Evolutionary conservation across 2,797 vertebrate species (phyloP), one percentile per base, ranked within the genome.

Genomic region (Taeniopygia guttata): DNA sequence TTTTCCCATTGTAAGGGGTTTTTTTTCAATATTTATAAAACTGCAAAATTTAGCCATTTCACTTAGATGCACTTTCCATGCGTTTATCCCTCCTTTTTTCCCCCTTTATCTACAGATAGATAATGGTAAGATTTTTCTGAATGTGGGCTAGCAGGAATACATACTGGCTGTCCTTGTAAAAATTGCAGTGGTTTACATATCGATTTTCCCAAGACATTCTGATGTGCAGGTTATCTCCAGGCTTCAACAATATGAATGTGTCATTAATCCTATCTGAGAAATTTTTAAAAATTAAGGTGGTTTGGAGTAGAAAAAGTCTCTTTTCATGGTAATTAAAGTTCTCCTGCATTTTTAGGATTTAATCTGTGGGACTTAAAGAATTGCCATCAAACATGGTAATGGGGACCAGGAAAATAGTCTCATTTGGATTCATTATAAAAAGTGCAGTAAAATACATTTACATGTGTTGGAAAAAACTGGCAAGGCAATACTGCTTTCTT

Each of bases 241-340:
- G 13, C 30, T 52, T 23, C 4, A 1, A 36, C 2, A 1, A 13
- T 5, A 62, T 30, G 16, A 58, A 49, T 30, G 1, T 43, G 20
- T 3, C 13, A 59, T 62, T 63, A 76, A 48, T 29, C 4, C 21
- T 52, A 10, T 12, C 16, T 23, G 7, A 58, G 17, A 70, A 75
- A 67, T 78, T 18, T 23, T 20, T 3, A 13, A 38, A 54, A 62
- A 54, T 62, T 34, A 42, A 45, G 9, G 7, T 62, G 14, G 34
- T 30, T 43, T 34, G 14, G 7, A 11, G 30, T 16, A 40, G 16
- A 52, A 76, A 84, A 51, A 8, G 7, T 86, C 13, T 21, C 30
- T 16, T 68, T 36, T 19, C 10, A 13, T 26, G 2, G 1, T 45
- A 6, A 27, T 18, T 69, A 52, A 73, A 43, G 3, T 64, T 48